Evolutionary conservation across 1,140 invertebrate genomes (phyloP).

Genomic region (Spodoptera frugiperda): DNA sequence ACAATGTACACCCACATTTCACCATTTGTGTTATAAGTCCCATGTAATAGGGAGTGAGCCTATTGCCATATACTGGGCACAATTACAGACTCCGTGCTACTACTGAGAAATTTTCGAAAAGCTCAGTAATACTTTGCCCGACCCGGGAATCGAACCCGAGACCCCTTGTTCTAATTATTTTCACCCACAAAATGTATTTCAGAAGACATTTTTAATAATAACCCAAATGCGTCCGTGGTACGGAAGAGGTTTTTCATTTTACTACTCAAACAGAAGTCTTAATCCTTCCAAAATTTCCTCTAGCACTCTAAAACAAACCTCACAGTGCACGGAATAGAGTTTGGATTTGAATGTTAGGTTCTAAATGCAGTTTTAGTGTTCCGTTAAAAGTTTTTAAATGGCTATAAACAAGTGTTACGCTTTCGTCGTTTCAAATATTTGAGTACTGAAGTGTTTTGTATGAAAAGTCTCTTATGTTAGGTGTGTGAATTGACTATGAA

Average conservation of each 20-base stretch:
- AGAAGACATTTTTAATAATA: conserved; percentile 25
- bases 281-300: conserved; percentile 15
- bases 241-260: conserved; percentile 38
- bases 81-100: too few relatives aligned
- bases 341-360: neutral
- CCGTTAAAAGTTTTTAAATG: conserved; percentile 46
- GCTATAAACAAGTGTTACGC: conserved; percentile 50
- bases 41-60: too few relatives aligned
- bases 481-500: conserved; percentile 31
- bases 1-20: too few relatives aligned
- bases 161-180: neutral
- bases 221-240: conserved; percentile 7
- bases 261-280: conserved; percentile 33
- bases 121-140: too few relatives aligned
- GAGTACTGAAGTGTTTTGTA: conserved; percentile 4
- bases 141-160: too few relatives aligned
- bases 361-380: conserved; percentile 44
- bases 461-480: conserved; percentile 24
- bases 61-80: too few relatives aligned
- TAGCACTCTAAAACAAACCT: neutral
- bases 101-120: too few relatives aligned
- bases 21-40: too few relatives aligned
- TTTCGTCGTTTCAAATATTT: conserved; percentile 45
- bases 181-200: neutral
- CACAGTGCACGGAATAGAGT: neutral